These are phyloP conservation scores for Paedocypris sp. DNA, from an alignment of 2,113 vertebrate species.

Conservation along the genomic window DNA sequence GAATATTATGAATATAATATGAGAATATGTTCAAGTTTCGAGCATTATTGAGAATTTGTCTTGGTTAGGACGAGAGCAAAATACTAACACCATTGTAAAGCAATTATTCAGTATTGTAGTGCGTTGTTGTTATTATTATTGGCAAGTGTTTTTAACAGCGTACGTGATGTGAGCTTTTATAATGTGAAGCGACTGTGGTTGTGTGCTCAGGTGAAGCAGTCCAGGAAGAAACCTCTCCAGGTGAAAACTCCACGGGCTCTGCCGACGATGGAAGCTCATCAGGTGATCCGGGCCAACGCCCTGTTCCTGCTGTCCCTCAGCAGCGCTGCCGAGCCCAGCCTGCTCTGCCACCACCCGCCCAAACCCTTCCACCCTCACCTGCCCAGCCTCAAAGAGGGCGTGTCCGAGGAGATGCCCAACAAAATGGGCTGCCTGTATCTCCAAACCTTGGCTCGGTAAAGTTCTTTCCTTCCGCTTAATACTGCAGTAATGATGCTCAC, in stretches of 20 bases:
- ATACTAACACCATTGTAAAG: too few species aligned
- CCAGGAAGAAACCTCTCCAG: constrained; percentile 89
- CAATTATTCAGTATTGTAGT: too few species aligned
- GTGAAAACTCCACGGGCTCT: constrained; percentile 90
- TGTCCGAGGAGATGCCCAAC: constrained; percentile 86
- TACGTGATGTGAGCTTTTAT: too few species aligned
- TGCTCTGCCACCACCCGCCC: constrained; percentile 86
- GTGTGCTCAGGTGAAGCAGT: constrained; percentile 80
- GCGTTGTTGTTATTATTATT: too few species aligned
- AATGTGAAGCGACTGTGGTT: too few species aligned
- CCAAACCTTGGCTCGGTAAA: constrained; percentile 84
- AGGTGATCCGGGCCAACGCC: constrained; percentile 95
- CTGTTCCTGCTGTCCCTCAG: constrained; percentile 90
- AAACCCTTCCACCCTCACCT: constrained; percentile 85
- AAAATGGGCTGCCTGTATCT: constrained; percentile 97
- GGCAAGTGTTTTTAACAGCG: too few species aligned
- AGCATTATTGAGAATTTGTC: too few species aligned
- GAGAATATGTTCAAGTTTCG: too few species aligned
- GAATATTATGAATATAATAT: too few species aligned
- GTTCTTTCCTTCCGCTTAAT: too few species aligned
- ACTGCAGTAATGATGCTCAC: too few species aligned
- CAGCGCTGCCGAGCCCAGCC: constrained; percentile 88
- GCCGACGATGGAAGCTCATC: constrained; percentile 96
- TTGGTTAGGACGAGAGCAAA: too few species aligned
- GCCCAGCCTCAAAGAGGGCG: constrained; percentile 89